These are phyloP conservation scores for Brachypalpus laphriformis DNA, from an alignment of 2,888 invertebrate genomes.

Conservation along the genomic window DNA sequence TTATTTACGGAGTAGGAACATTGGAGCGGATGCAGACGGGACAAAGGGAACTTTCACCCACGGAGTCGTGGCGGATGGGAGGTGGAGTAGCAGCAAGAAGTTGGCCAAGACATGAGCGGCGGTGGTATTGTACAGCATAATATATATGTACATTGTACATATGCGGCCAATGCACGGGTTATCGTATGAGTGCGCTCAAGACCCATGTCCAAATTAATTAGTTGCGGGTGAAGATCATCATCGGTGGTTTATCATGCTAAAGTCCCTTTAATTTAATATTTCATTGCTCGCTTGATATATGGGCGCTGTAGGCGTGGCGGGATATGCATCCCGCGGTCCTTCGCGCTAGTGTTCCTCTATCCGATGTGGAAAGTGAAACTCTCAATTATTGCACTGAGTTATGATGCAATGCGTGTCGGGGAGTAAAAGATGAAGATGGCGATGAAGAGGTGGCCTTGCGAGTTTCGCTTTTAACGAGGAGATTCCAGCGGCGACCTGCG, in stretches of 20 bases:
- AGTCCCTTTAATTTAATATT: constrained; percentile 71
- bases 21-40: neutral
- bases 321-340: constrained; percentile 48
- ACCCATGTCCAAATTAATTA: constrained; percentile 73
- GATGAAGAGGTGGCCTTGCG: constrained; percentile 59
- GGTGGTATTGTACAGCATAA: neutral
- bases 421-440: neutral
- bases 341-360: constrained; percentile 11
- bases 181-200: neutral
- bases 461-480: constrained; percentile 49
- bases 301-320: constrained; percentile 58
- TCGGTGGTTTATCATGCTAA: constrained; percentile 69
- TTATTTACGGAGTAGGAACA: constrained; percentile 50
- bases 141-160: neutral
- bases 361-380: constrained; percentile 67
- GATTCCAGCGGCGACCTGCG: constrained; percentile 37
- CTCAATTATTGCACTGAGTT: constrained; percentile 67
- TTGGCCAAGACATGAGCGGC: constrained; percentile 44
- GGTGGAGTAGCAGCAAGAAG: constrained; percentile 7
- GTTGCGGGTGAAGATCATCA: constrained; percentile 74
- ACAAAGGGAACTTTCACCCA: constrained; percentile 49
- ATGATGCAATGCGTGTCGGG: constrained; percentile 58
- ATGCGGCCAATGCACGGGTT: no score
- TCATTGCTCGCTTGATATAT: constrained; percentile 63
- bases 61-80: constrained; percentile 11